These are phyloP conservation scores for Lycocerus yunnanus DNA, from an alignment of 2,888 invertebrate species.

Conservation along the genomic window DNA sequence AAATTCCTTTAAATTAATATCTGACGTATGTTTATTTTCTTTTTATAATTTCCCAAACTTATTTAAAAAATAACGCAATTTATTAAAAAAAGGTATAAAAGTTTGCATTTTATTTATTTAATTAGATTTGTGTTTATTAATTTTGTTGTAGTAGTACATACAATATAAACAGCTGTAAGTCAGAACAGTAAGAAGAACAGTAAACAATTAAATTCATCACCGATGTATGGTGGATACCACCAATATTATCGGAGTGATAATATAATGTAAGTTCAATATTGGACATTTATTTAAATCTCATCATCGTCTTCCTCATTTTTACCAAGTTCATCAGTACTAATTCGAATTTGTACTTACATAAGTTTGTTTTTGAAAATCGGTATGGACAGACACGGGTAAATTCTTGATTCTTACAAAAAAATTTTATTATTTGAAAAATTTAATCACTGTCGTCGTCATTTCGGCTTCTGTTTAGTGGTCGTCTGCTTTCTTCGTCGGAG, in stretches of 20 bases:
- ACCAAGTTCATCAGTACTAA: neutral
- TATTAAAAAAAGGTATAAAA: too few relatives aligned
- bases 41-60: too few relatives aligned
- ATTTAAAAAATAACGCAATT: too few relatives aligned
- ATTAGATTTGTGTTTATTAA: neutral
- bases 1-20: too few relatives aligned
- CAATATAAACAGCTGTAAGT: neutral
- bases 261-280: neutral
- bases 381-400: neutral
- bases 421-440: constrained; percentile 41
- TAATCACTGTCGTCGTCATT: constrained; percentile 76
- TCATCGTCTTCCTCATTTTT: neutral
- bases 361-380: neutral
- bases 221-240: neutral
- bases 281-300: neutral
- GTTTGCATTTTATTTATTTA: neutral
- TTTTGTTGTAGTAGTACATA: neutral
- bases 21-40: too few relatives aligned
- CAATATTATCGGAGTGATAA: neutral
- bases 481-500: constrained; percentile 84
- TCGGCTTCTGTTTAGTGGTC: constrained; percentile 74
- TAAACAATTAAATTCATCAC: neutral
- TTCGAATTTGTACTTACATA: neutral
- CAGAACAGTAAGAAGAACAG: neutral
- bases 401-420: neutral